Base-by-base conservation (phyloP, 2,888 invertebrate genomes). In the Salpingus planirostris region DNA sequence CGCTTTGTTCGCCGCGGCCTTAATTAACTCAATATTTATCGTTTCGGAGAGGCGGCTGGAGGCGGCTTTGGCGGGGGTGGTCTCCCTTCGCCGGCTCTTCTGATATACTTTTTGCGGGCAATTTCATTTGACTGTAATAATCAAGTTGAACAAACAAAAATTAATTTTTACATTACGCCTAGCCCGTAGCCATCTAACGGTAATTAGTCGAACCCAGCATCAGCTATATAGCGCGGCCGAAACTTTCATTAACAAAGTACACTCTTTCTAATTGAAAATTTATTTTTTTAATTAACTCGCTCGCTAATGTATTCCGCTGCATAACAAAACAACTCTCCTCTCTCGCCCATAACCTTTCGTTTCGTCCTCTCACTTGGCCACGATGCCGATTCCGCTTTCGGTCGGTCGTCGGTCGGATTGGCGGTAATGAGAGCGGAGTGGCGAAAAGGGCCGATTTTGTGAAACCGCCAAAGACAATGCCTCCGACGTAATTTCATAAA, bases 221-320 rank as follows among this genome's bases (percentile, higher is more conserved):
- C 38, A 40, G 39, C n/a, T n/a, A n/a, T n/a, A n/a, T n/a, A n/a
- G n/a, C n/a, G n/a, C n/a, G n/a, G n/a, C n/a, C 46, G 49, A 49
- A 52, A 53, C 46, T 54, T 55, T 54, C 55, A 54, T 55, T 54
- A 55, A 52, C 55, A 52, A 50, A 54, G 51, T 53, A 55, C 55
- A 55, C 54, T 54, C 48, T 46, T 49, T 50, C 54, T 53, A 54
- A 54, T 54, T 54, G 54, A 54, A 55, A 53, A 54, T 54, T 53
- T 51, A 52, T 54, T 53, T 54, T 55, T 55, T 55, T 54, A 54
- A 55, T 55, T 54, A 55, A 50, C 53, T 44, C 49, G 44, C 32
- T 41, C 36, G 44, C 38, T 44, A 46, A 46, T 42, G 41, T 42
- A 36, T 36, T 29, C 29, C n/a, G n/a, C 29, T 34, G 29, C 34